Base-by-base conservation (phyloP, 92 coral and sea anemone species). In the Bergia puertoricense region DNA sequence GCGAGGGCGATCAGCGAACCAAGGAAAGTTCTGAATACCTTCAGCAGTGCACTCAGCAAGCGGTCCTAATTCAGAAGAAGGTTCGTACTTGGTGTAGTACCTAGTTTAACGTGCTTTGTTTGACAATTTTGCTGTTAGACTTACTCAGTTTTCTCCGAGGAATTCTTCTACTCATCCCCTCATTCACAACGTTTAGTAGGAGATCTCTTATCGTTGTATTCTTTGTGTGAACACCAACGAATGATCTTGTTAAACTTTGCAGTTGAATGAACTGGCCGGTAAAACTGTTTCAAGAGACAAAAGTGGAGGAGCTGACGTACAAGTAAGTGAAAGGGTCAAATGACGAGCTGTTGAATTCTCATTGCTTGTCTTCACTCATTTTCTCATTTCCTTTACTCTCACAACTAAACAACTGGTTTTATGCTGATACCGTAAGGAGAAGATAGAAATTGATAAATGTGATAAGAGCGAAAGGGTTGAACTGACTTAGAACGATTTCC, bases 41-140 rank as follows among this genome's bases (percentile, higher is more conserved):
- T n/a, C 91, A 94, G 56, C 98, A 95, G 85, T 96, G 98, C 88
- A 97, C 99, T 6, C 92, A 95, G n/a, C 98, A 95, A 86, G 99
- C 99, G 18, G 99, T 97, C 9, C 92, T 92, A 62, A 97, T 97
- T 88, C 99, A 97, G 86, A 97, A 96, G 88, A 94, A 93, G 92
- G 99, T 97, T 69, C 50, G 93, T 65, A 75, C 6, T n/a, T 37
- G 23, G 69, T 41, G 30, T 43, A 82, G 71, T 69, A 51, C 22
- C 38, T 16, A 0, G 5, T 22, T 23, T 4, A 57, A 15, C 18
- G 0, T 74, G 22, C 23, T 74, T 22, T 54, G 59, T 54, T 54
- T 51, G 11, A 18, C 59, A 10, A 13, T 54, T 54, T 54, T 54
- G 16, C 59, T 11, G 2, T 54, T 54, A 54, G 16, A 54, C 59